Base-by-base conservation (phyloP, 2,113 vertebrate genomes). In the Amphiprion ocellaris region DNA sequence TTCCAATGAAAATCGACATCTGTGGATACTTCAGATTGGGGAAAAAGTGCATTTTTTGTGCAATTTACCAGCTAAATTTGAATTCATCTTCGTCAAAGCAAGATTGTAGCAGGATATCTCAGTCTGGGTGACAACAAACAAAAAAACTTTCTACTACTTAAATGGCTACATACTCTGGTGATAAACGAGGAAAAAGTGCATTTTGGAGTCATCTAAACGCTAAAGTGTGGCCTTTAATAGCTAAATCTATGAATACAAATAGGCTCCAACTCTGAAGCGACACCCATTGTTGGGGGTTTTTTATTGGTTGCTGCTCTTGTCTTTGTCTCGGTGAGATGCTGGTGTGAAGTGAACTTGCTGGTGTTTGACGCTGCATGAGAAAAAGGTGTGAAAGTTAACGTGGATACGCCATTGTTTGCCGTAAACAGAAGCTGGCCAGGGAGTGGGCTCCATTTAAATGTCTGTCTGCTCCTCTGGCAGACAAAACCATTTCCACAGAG, bases 281-380 rank as follows among this genome's bases (percentile, higher is more conserved):
- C 53, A 59, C 63, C 73, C 72, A 88, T 85, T 81, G 78, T 87
- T 87, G 17, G 3, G 11, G 12, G 1, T 5, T 19, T 84, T 90
- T 91, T 90, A 86, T 82, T 80, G 85, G 28, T 69, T 39, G 77
- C 67, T 26, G 61, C 74, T 85, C n/a, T 55, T 4, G 59, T 53
- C 69, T 91, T 85, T 89, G 75, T 91, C 41, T 79, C 69, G 2
- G 58, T 60, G 72, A 75, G 77, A 54, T 30, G 26, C 44, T 10
- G 82, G 85, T 87, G 92, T 89, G 90, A 93, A 92, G 78, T 86
- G 73, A 92, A 82, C 83, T 77, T 89, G 88, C 76, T 67, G 66
- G 30, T 77, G 86, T 84, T 82, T 39, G 50, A 86, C 81, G 15
- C 86, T 63, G 85, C 85, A 90, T 93, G 83, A 89, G 83, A 92